phyloP scores from a whole-genome alignment of 2,888 invertebrate genomes.

The Acrobasis suavella region DNA sequence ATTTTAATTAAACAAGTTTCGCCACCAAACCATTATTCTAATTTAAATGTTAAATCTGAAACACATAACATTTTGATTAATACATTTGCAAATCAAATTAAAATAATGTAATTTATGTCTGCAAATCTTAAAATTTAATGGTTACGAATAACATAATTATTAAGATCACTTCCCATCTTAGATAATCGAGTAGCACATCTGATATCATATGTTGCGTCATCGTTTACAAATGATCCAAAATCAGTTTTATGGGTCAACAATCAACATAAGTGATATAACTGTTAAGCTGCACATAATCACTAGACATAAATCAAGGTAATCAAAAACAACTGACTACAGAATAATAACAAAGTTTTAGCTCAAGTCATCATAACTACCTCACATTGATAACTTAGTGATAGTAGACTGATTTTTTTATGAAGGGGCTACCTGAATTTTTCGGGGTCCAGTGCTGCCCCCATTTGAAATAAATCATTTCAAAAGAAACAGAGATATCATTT shows the following conservation, averaged over 20 bases:
- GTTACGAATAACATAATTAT: background rate
- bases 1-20: no score
- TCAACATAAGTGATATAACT: background rate
- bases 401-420: no score
- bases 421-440: no score
- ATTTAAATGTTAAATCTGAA: no score
- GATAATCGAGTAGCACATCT: background rate
- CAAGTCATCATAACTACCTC: background rate
- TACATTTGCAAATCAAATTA: background rate
- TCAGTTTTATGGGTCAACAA: background rate
- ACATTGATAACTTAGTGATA: background rate
- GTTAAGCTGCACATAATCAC: background rate
- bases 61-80: background rate
- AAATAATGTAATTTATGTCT: background rate
- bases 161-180: background rate
- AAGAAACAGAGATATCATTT: no score
- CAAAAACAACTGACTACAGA: background rate
- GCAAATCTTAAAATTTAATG: background rate
- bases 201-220: background rate
- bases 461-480: no score
- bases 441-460: no score
- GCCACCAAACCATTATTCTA: no score
- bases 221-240: background rate
- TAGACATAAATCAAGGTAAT: background rate
- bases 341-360: background rate